Percentiles rank a stretch among this genome's conserved stretches.
phyloP scores from a whole-genome alignment of 2,797 vertebrate species.

The Clarias fuscus region DNA sequence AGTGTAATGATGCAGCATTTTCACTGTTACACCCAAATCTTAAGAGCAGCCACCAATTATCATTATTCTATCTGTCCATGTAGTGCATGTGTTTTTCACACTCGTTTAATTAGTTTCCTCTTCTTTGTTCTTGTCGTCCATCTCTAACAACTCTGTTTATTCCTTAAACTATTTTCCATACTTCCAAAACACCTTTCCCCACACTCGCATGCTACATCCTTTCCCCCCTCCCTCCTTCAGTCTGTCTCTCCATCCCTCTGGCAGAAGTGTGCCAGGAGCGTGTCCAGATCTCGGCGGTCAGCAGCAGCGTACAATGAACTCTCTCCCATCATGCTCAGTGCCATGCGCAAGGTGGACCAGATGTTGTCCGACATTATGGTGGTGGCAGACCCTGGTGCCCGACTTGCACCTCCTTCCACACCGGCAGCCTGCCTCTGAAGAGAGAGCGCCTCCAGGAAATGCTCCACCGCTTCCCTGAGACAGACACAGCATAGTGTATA shows the following conservation, averaged over 20 bases:
- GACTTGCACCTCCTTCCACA: slow-evolving; percentile 68
- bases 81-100: slow-evolving; percentile 26
- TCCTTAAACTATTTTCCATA: slow-evolving; percentile 21
- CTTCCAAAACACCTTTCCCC: slow-evolving; percentile 68
- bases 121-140: background rate
- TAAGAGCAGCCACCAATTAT: slow-evolving; percentile 9
- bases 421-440: slow-evolving; percentile 83
- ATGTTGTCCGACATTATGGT: slow-evolving; percentile 97
- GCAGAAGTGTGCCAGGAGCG: slow-evolving; percentile 85
- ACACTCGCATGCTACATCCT: slow-evolving; percentile 74
- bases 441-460: slow-evolving; percentile 94
- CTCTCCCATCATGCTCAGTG: slow-evolving; percentile 97
- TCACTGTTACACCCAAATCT: slow-evolving; percentile 5
- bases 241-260: slow-evolving; percentile 84
- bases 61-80: background rate
- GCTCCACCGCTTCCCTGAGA: slow-evolving; percentile 87
- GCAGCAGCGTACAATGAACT: slow-evolving; percentile 90
- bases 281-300: slow-evolving; percentile 85
- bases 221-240: slow-evolving; percentile 66
- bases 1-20: slow-evolving; percentile 16
- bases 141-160: background rate
- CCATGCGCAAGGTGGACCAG: slow-evolving; percentile 98
- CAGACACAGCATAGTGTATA: background rate
- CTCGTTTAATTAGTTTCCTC: background rate
- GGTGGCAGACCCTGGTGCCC: slow-evolving; percentile 82